A percentile compares a stretch with the other conserved stretches of the same genome.
Conservation (phyloP, 2,113 vertebrate species). For the Malurus elegans region DNA sequence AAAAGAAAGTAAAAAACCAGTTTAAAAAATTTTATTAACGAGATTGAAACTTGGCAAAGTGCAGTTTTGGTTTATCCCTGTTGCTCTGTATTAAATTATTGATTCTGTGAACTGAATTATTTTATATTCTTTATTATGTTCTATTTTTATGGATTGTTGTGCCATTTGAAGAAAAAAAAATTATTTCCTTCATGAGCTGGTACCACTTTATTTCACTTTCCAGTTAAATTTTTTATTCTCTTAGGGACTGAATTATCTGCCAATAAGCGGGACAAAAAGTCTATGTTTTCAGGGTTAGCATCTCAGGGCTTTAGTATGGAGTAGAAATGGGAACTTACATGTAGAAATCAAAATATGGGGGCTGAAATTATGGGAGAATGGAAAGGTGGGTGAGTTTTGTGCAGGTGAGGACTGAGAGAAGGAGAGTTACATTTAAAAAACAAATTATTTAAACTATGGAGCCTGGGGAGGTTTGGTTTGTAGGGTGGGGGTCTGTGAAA, state of each 20-base stretch:
- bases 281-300: background rate
- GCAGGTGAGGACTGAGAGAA: background rate
- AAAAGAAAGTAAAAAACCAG: background rate
- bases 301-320: background rate
- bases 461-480: background rate
- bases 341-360: background rate
- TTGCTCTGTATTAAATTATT: background rate
- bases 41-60: background rate
- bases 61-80: background rate
- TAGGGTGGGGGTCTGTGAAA: background rate
- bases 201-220: background rate
- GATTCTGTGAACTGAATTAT: background rate
- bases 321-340: background rate
- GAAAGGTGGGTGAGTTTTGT: background rate
- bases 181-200: background rate
- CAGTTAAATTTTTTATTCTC: background rate
- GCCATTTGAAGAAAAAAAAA: background rate
- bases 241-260: background rate
- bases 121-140: background rate
- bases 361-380: background rate
- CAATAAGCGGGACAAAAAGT: background rate
- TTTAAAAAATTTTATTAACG: background rate
- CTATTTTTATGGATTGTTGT: fast-evolving
- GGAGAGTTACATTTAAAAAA: background rate
- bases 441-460: background rate